Conservation (phyloP, 2,888 invertebrate species). For the Hirtodrosophila histrioides region DNA sequence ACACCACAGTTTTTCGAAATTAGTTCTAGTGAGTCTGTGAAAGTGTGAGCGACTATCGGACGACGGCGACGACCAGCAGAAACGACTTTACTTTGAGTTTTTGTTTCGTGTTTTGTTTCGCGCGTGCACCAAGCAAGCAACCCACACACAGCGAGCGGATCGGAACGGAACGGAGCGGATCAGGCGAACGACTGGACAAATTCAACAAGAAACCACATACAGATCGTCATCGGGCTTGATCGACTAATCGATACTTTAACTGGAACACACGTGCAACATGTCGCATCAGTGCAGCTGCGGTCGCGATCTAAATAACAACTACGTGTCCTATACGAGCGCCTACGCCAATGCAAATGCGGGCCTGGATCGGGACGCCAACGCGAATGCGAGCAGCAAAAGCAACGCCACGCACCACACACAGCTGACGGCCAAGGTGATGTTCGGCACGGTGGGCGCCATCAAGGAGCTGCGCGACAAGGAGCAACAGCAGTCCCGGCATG, state of each 20-base stretch:
- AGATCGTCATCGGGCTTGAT: slow-evolving; percentile 16
- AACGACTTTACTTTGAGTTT: slow-evolving; percentile 46
- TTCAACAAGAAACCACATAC: not conserved
- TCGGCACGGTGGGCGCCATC: slow-evolving; percentile 90
- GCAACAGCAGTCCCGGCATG: slow-evolving; percentile 87
- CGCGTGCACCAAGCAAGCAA: slow-evolving; percentile 37
- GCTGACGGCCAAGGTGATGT: slow-evolving; percentile 90
- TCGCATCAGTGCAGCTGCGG: slow-evolving; percentile 85
- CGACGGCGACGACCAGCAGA: slow-evolving; percentile 49
- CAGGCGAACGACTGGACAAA: slow-evolving; percentile 6
- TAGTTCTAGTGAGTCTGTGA: slow-evolving; percentile 84
- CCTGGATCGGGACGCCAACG: slow-evolving; percentile 81
- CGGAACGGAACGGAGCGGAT: slow-evolving; percentile 1
- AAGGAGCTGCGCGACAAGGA: slow-evolving; percentile 90
- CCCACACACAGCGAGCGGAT: slow-evolving; percentile 23
- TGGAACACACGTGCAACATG: slow-evolving; percentile 75
- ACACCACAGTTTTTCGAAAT: slow-evolving; percentile 79
- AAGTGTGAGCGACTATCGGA: slow-evolving; percentile 81
- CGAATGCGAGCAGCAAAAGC: slow-evolving; percentile 56
- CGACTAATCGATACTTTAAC: slow-evolving; percentile 21
- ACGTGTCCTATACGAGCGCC: slow-evolving; percentile 84
- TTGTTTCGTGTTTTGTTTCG: slow-evolving; percentile 48
- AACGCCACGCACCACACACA: slow-evolving; percentile 82
- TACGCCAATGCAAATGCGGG: slow-evolving; percentile 83
- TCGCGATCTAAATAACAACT: slow-evolving; percentile 85